phyloP scores from a whole-genome alignment of 2,797 vertebrate genomes.

The Spea hammondii region DNA sequence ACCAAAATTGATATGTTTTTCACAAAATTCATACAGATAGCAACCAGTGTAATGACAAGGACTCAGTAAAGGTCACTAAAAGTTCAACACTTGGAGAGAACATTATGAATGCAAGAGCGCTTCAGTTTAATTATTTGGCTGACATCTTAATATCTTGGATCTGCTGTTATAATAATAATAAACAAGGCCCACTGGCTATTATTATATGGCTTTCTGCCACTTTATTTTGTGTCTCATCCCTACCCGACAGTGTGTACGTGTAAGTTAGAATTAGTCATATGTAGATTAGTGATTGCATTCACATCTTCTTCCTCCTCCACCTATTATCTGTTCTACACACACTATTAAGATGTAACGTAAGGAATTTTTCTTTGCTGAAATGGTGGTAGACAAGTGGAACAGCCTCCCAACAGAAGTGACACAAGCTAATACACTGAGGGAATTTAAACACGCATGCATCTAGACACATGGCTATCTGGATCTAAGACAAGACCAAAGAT shows the following conservation, averaged over 20 bases:
- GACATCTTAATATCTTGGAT: conserved; percentile 29
- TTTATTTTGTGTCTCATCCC: conserved; percentile 22
- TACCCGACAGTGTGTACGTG: conserved; percentile 43
- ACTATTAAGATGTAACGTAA: not conserved
- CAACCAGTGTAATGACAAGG: conserved; percentile 9
- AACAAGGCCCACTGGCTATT: conserved; percentile 42
- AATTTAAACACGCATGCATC: too few relatives aligned
- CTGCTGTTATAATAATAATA: conserved; percentile 47
- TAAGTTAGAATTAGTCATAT: conserved; percentile 49
- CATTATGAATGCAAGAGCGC: conserved; percentile 31
- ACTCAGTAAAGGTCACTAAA: conserved; percentile 17
- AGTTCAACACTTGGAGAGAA: conserved; percentile 43
- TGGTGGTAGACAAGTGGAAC: too few relatives aligned
- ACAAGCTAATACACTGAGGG: too few relatives aligned
- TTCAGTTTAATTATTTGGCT: conserved; percentile 45
- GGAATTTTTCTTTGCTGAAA: not conserved
- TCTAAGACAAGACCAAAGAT: too few relatives aligned
- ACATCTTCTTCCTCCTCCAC: conserved; percentile 35
- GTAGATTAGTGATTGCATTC: conserved; percentile 33
- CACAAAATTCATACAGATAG: not conserved
- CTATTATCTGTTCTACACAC: conserved; percentile 14
- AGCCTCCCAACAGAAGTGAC: too few relatives aligned
- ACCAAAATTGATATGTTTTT: too few relatives aligned
- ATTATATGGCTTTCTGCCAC: conserved; percentile 38
- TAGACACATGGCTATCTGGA: too few relatives aligned